These are phyloP conservation scores for Lycocerus yunnanus DNA, from an alignment of 2,888 invertebrate genomes.

Conservation along the genomic window DNA sequence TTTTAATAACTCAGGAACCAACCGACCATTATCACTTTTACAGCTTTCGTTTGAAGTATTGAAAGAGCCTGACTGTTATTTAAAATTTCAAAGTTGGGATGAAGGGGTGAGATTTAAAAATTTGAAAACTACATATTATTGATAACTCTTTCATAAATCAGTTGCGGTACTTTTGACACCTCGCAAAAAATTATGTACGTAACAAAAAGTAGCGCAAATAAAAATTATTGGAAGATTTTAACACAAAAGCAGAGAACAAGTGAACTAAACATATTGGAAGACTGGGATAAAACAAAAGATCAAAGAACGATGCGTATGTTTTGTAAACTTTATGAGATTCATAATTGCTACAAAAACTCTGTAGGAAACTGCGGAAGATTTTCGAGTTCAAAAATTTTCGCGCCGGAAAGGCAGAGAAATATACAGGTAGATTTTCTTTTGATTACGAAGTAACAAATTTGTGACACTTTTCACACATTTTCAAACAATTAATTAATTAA, in stretches of 20 bases:
- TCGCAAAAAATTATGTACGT: background rate
- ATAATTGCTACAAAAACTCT: background rate
- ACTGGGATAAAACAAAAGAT: background rate
- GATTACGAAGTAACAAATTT: background rate
- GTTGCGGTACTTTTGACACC: too few relatives aligned
- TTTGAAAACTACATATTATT: too few relatives aligned
- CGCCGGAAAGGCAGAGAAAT: background rate
- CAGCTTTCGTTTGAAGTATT: too few relatives aligned
- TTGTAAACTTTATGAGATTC: background rate
- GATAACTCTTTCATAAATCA: too few relatives aligned
- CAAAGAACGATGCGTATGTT: background rate
- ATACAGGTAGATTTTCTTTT: background rate
- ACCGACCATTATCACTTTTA: too few relatives aligned
- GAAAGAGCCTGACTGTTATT: too few relatives aligned
- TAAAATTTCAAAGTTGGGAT: too few relatives aligned
- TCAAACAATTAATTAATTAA: too few relatives aligned
- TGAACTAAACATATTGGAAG: background rate
- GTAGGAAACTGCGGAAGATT: background rate
- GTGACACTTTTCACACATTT: too few relatives aligned
- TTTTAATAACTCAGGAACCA: too few relatives aligned
- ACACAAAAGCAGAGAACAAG: background rate
- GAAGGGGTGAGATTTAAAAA: too few relatives aligned
- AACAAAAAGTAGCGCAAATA: background rate
- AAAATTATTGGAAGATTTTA: background rate
- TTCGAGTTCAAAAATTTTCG: background rate